Base-by-base conservation (phyloP, 2,113 vertebrate genomes). In the Melanostigma gelatinosum region DNA sequence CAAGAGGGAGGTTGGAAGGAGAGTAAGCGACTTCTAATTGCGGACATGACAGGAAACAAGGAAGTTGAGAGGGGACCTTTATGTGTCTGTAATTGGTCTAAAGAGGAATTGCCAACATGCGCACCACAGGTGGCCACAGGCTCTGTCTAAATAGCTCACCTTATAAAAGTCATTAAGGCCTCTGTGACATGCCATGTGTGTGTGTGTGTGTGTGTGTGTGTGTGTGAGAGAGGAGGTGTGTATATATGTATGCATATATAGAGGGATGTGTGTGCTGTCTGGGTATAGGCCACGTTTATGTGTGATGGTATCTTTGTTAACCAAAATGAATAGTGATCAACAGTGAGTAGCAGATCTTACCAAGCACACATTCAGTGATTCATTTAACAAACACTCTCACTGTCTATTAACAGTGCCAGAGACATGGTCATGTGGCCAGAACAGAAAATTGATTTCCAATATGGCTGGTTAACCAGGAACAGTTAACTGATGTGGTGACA, bases 141-240 rank as follows among this genome's bases (percentile, higher is more conserved):
- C 64, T 75, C 77, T 22, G 61, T 83, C 75, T 89, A 66, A 85
- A 85, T 36, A 72, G 57, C 82, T 83, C 87, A 89, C 84, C 84
- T 90, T 85, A 87, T 90, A 87, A 90, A 90, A 89, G 71, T 91
- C 88, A 92, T 93, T 87, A 87, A 76, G 68, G 63, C 74, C 74
- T 80, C 64, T 79, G 78, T 84, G 83, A 82, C 72, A 72, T 79
- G 61, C 40, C 13, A 22, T 77, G 52, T 74, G 32, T 54, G 52
- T 55, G 24, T 32, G n/a, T 75, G 70, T 54, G 52, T 57, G 60
- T 66, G 42, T 38, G 48, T 29, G 64, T 58, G 44, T 40, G 46
- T 29, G 64, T 48, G 46, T 40, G 44, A 61, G 60, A 13, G 48
- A 46, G 27, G 55, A 72, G 50, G 79, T 82, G 75, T 60, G 60